Evolutionary conservation across 1,140 invertebrate genomes (phyloP), one percentile per base, ranked within the genome.

Genomic region (Ruditapes philippinarum): DNA sequence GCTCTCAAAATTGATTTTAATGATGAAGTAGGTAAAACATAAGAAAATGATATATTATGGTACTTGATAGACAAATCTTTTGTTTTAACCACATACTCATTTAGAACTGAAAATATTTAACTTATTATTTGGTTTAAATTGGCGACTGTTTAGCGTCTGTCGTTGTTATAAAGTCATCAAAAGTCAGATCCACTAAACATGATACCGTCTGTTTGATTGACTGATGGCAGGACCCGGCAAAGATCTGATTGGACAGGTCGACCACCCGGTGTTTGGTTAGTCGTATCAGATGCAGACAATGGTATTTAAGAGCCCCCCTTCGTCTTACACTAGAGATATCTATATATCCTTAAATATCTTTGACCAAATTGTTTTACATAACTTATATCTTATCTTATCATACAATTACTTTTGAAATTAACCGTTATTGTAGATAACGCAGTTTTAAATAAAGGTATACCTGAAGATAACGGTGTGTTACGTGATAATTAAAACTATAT

Each of bases 191-290:
- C 19, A 7, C 14, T 19, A 5, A 2, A 33, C 22, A 36, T 36
- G 65, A 38, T 70, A 70, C 38, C 38, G 65, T 70, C 33, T 38
- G n/a, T 70, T 70, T 78, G 74, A 78, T 78, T 78, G 74, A 33
- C 74, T 33, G 33, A 5, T n/a, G 28, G 5, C 45, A 51, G 42
- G 17, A 31, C 49, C 49, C 28, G 9, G 54, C 31, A n/a, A 51
- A 54, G 42, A 33, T 51, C 22, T 31, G 19, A 40, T 51, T 1
- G 14, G 74, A 54, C 74, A 54, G 28, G 74, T 57, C 45, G 74
- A 78, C 74, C 74, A 78, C 49, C 74, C 49, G 14, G 14, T 5
- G 42, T 51, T 17, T 70, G 14, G 36, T 38, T 38, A 38, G 19
- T 38, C 65, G 19, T 70, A 70, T 70, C 65, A 70, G 65, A 70